Evolutionary conservation across 2,888 invertebrate genomes (phyloP).

Genomic region (Clusia tigrina): DNA sequence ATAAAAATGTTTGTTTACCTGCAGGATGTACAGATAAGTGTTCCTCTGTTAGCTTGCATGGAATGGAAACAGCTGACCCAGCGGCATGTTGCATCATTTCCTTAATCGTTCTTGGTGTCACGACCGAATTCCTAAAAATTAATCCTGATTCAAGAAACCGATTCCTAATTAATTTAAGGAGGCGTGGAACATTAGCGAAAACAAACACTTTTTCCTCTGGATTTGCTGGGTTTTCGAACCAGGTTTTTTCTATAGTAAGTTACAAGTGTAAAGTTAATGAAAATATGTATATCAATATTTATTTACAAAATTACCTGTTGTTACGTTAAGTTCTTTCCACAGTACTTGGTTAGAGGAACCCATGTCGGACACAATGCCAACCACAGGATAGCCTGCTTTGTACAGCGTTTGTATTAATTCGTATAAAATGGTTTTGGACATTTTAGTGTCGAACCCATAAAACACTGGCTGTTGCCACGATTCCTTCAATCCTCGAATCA

Average conservation of each 20-base stretch:
- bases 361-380: constrained; percentile 25
- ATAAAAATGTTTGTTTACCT: constrained; percentile 1
- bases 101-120: constrained; percentile 8
- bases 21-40: constrained; percentile 10
- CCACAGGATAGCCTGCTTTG: constrained; percentile 20
- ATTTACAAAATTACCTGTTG: too few relatives aligned
- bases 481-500: too few relatives aligned
- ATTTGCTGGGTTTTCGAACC: constrained; percentile 32
- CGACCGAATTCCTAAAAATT: constrained; percentile 17
- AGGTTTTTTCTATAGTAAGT: constrained; percentile 26
- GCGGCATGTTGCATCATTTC: constrained; percentile 16
- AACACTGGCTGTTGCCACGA: too few relatives aligned
- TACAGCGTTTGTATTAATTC: constrained; percentile 5
- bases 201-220: constrained; percentile 25
- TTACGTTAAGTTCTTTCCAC: constrained; percentile 23
- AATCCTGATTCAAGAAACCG: constrained; percentile 35
- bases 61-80: constrained; percentile 14
- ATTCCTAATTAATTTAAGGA: constrained; percentile 37
- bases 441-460: constrained; percentile 28
- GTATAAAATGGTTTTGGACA: constrained; percentile 8
- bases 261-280: neutral
- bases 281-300: constrained; percentile 13
- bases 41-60: constrained; percentile 19
- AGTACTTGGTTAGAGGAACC: constrained; percentile 20
- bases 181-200: constrained; percentile 26